Evolutionary conservation across 2,113 vertebrate genomes (phyloP).

Genomic region (human (Homo sapiens)): DNA sequence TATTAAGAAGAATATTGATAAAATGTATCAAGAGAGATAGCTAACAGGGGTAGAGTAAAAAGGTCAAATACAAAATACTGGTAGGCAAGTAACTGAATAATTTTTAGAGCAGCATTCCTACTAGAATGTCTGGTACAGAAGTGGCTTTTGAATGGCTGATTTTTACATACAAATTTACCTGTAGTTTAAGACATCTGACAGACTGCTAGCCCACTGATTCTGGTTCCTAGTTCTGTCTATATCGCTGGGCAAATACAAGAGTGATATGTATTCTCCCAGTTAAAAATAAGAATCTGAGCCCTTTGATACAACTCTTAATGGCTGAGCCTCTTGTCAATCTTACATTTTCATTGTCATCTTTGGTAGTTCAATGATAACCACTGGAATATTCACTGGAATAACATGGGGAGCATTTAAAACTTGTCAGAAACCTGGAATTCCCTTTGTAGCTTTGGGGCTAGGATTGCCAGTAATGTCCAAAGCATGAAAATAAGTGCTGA

Average conservation of each 20-base stretch:
- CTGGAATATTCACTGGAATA: background rate
- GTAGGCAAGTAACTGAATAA: background rate
- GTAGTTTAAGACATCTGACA: background rate
- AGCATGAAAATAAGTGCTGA: background rate
- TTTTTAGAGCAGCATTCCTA: background rate
- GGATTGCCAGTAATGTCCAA: background rate
- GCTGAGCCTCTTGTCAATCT: background rate
- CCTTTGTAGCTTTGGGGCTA: background rate
- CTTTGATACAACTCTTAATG: background rate
- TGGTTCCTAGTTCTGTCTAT: background rate
- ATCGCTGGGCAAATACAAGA: background rate
- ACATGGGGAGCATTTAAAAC: background rate
- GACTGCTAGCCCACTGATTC: background rate
- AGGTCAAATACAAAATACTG: background rate
- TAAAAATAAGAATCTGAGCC: background rate
- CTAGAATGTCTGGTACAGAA: background rate
- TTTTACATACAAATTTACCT: background rate
- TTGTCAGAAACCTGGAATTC: background rate
- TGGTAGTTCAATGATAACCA: background rate
- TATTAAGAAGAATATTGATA: background rate
- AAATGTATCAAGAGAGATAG: background rate
- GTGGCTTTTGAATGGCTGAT: background rate
- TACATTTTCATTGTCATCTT: background rate
- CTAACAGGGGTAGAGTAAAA: background rate
- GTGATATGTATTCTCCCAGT: background rate